These are phyloP conservation scores for Andrena haemorrhoa DNA, from an alignment of 2,888 invertebrate genomes.

Conservation along the genomic window DNA sequence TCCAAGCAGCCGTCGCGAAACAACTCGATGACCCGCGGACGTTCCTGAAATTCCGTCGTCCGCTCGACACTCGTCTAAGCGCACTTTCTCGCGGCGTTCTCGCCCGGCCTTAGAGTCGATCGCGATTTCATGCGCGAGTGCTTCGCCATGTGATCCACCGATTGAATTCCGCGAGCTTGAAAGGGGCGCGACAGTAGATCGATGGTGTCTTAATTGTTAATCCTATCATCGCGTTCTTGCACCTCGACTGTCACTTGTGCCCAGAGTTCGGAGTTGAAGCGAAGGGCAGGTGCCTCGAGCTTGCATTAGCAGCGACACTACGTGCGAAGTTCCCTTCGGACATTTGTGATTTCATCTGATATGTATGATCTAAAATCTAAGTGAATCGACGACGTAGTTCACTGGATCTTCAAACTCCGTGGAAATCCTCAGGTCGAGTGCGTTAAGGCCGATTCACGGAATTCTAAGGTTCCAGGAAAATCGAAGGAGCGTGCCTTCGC, in stretches of 20 bases:
- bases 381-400: too few species aligned
- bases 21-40: slow-evolving; percentile 33
- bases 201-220: too few species aligned
- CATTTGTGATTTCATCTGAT: too few species aligned
- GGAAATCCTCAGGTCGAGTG: background rate
- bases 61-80: background rate
- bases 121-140: background rate
- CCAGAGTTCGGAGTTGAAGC: too few species aligned
- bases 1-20: slow-evolving; percentile 59
- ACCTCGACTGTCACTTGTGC: too few species aligned
- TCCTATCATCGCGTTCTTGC: too few species aligned
- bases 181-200: too few species aligned
- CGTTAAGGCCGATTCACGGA: background rate
- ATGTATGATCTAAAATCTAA: too few species aligned
- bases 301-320: background rate
- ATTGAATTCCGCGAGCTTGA: background rate
- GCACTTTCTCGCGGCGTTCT: background rate
- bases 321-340: background rate
- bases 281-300: too few species aligned
- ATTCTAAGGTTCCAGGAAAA: background rate
- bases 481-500: background rate
- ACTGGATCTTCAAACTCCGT: too few species aligned
- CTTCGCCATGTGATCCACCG: background rate
- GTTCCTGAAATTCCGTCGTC: background rate
- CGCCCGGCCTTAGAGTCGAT: background rate